Conservation (phyloP, 2,113 vertebrate species). For the Xyliphius kryptos region DNA sequence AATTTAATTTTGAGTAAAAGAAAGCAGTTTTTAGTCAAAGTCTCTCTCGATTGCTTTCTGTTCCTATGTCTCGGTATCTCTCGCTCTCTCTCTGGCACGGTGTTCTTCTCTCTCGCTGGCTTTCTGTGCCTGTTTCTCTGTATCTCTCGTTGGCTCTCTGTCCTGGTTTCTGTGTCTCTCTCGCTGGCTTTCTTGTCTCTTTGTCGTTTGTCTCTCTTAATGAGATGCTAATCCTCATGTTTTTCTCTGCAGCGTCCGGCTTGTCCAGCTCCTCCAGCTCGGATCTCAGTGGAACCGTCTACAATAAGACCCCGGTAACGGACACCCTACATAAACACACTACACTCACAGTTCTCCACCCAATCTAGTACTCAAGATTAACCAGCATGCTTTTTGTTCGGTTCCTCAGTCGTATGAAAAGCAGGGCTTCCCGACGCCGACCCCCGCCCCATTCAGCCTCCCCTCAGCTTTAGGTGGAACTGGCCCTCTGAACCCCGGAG, state of each 20-base stretch:
- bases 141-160: no score
- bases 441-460: constrained; percentile 86
- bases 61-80: no score
- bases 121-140: no score
- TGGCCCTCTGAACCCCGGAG: constrained; percentile 80
- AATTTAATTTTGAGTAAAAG: no score
- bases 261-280: constrained; percentile 83
- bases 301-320: constrained; percentile 89
- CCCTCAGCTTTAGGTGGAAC: constrained; percentile 87
- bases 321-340: not conserved
- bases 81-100: no score
- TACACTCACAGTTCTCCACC: not conserved
- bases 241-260: constrained; percentile 61
- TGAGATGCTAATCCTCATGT: not conserved
- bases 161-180: no score
- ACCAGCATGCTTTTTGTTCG: not conserved
- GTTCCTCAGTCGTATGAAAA: constrained; percentile 82
- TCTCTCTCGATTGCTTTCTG: no score
- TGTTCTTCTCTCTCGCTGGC: no score
- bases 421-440: constrained; percentile 92
- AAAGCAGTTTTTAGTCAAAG: no score
- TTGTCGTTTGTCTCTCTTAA: no score
- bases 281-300: constrained; percentile 87
- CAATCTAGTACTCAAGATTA: not conserved
- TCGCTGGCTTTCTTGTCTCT: no score